phyloP scores from a whole-genome alignment of 2,888 invertebrate genomes.

The Bruchidius siliquastri region DNA sequence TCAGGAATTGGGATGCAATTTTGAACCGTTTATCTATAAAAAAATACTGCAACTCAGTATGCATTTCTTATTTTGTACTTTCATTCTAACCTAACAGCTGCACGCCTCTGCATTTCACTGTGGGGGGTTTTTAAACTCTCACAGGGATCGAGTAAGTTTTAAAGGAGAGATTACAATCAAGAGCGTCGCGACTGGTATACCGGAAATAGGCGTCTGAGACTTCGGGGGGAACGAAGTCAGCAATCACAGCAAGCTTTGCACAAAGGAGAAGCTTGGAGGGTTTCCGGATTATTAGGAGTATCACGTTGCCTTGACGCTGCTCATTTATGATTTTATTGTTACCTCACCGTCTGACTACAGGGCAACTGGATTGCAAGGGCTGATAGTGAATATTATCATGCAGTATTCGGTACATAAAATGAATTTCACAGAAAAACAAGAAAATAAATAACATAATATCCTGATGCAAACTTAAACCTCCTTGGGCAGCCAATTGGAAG shows the following conservation, averaged over 20 bases:
- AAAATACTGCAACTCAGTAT: no score
- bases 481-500: no score
- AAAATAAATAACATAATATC: no score
- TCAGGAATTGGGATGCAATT: no score
- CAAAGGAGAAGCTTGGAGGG: not conserved
- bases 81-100: no score
- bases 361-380: no score
- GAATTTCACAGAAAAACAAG: no score
- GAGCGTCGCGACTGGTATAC: constrained; percentile 11
- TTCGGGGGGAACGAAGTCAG: constrained; percentile 37
- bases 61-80: no score
- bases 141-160: not conserved
- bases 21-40: no score
- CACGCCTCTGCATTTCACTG: not conserved
- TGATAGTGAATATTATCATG: no score
- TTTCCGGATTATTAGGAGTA: not conserved
- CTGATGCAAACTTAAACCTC: no score
- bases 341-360: not conserved
- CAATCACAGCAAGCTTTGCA: constrained; percentile 29
- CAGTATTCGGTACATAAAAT: no score
- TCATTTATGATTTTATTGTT: not conserved
- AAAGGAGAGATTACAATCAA: constrained; percentile 40
- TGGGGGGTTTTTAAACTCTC: not conserved
- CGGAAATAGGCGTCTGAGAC: constrained; percentile 41
- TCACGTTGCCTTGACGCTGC: not conserved